Evolutionary conservation across 1,140 invertebrate genomes (phyloP).

Genomic region (Aphidius ervi): DNA sequence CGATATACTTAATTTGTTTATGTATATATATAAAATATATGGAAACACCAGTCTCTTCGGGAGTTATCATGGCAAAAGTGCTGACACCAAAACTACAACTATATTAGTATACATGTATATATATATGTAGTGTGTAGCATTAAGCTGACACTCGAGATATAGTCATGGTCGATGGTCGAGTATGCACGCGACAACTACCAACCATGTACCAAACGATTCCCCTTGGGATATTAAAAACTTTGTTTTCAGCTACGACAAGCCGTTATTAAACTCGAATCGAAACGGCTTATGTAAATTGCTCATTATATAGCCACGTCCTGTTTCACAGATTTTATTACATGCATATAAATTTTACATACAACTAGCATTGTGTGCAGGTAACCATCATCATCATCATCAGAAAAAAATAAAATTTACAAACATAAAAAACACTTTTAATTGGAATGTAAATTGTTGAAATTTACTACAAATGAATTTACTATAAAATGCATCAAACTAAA

Average conservation of each 20-base stretch:
- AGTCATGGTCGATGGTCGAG: not conserved
- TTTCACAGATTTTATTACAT: constrained; percentile 35
- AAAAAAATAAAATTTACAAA: too few species aligned
- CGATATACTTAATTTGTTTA: too few species aligned
- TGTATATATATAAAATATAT: too few species aligned
- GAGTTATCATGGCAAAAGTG: constrained; percentile 10
- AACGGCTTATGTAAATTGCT: constrained; percentile 40
- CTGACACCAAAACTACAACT: constrained; percentile 8
- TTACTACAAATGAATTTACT: too few species aligned
- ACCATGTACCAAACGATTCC: constrained; percentile 1
- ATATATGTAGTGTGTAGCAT: too few species aligned
- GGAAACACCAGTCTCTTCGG: not conserved
- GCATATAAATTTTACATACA: not conserved
- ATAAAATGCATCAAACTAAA: too few species aligned
- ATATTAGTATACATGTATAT: too few species aligned
- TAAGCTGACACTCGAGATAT: constrained; percentile 13
- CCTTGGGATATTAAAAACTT: constrained; percentile 31
- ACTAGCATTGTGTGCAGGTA: not conserved
- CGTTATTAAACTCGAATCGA: constrained; percentile 34
- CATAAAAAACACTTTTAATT: constrained; percentile 30
- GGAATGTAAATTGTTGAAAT: constrained; percentile 36
- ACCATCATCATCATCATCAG: too few species aligned
- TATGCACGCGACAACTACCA: constrained; percentile 2
- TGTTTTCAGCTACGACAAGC: constrained; percentile 27
- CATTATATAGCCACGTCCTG: constrained; percentile 33